phyloP scores from a whole-genome alignment of 2,797 vertebrate species.

The Mormyrops boulengeri region DNA sequence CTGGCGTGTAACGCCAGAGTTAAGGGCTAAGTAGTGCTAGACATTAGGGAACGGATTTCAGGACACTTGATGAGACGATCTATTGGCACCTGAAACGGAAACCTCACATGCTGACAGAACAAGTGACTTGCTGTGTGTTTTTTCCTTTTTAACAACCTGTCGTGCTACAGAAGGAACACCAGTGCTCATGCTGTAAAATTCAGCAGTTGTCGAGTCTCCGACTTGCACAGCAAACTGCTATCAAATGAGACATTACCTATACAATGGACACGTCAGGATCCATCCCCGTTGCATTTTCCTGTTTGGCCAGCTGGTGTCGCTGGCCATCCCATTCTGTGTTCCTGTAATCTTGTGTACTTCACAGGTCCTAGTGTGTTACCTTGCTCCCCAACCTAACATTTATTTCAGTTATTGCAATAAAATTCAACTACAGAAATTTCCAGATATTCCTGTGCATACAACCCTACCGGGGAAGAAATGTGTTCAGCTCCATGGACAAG shows the following conservation, averaged over 20 bases:
- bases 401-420: neutral
- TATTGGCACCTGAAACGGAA: neutral
- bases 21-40: neutral
- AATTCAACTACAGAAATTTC: neutral
- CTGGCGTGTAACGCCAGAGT: neutral
- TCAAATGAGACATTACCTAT: neutral
- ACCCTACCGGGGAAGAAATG: neutral
- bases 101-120: neutral
- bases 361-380: neutral
- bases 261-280: neutral
- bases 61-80: neutral
- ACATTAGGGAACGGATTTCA: neutral
- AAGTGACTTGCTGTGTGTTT: neutral
- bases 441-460: neutral
- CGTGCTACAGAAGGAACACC: neutral
- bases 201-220: neutral
- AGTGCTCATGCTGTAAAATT: neutral
- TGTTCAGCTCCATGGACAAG: neutral
- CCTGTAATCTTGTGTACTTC: neutral
- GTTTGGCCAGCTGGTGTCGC: neutral
- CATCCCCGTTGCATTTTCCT: neutral
- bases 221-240: neutral
- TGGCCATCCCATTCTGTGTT: neutral
- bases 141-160: neutral
- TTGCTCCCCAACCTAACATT: neutral